Evolutionary conservation across 2,888 invertebrate species (phyloP), one percentile per base, ranked within the genome.

Genomic region (Drosophila neonasuta): DNA sequence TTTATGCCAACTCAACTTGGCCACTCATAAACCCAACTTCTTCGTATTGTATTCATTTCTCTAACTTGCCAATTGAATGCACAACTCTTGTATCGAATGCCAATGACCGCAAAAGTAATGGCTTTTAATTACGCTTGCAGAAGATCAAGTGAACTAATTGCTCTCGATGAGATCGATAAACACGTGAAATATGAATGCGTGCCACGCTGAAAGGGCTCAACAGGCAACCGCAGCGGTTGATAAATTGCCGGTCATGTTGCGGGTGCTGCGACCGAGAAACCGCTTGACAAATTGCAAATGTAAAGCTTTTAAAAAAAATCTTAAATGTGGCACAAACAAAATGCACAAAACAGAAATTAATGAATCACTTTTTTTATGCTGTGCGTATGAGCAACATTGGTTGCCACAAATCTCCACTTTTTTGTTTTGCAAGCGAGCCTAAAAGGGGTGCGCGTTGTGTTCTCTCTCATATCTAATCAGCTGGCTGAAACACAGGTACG

Each of bases 281-380:
- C 55, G 48, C 49, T 68, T 84, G 84, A 88, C 85, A 84, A 84
- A 88, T 84, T 80, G 82, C 86, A 77, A 78, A 74, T 77, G 85
- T 77, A 78, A 79, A 77, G 17, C 17, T 17, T 17, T 17, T 2
- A 3, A 17, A 17, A 75, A 70, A 83, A 54, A 55, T 74, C 70
- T 82, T 65, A 75, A 83, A 71, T 79, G 67, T 78, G 70, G 68
- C 69, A 42, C 44, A 49, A 42, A 32, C 32, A 10, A 32, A 32
- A 32, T 32, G 8, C 24, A 24, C 4, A 34, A 34, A 32, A 9
- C 24, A 36, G 29, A 36, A 46, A 87, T 86, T 86, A 89, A 89
- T 89, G 89, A 89, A 88, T 75, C 87, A 89, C 86, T 79, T 88
- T 84, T 73, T 73, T 77, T 68, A 65, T 65, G 63, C 50, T 41